Evolutionary conservation across 2,888 invertebrate genomes (phyloP), one percentile per base, ranked within the genome.

Genomic region (Subacronicta megacephala): DNA sequence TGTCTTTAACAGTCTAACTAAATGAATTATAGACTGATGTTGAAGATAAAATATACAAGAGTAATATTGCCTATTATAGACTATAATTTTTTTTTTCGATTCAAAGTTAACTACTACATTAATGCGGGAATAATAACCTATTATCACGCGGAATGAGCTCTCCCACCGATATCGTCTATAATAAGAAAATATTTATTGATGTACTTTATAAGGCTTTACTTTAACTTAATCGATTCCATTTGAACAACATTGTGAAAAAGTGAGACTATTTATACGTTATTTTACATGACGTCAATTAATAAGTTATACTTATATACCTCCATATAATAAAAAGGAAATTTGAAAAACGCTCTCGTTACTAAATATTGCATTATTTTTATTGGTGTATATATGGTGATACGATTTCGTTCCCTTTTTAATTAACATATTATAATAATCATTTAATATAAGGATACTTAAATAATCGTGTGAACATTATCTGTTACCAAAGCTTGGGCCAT

Each of bases 51-150:
- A 5, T 33, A 40, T 50, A 33, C 36, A 52, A 67, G 37, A 29
- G 10, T 56, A 62, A 64, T 49, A 47, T 49, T 54, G 31, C 38
- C 44, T 41, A 56, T 54, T 60, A 68, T 45, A 38, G 29, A 44
- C 52, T 55, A 57, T 63, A 61, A 56, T 62, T 52, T 51, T 51
- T 50, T 58, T 55, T 59, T 65, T 61, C 37, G 60, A 52, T 53
- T 61, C 57, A 63, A 65, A 55, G 47, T 61, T 61, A 64, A 58
- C 44, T 64, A 68, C 63, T 44, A 50, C 69, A 60, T 58, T 60
- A 57, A 68, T 63, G 65, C 52, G 62, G 52, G 49, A 61, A 65
- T 75, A 75, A 75, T 67, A 66, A 66, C 54, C 67, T 67, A 73
- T 73, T 75, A 75, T 66, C 66, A 57, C 44, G 60, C 62, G 46